A percentile compares a stretch with the other conserved stretches of the same genome.
Conservation (phyloP, 2,113 vertebrate genomes). For the Osmerus eperlanus region DNA sequence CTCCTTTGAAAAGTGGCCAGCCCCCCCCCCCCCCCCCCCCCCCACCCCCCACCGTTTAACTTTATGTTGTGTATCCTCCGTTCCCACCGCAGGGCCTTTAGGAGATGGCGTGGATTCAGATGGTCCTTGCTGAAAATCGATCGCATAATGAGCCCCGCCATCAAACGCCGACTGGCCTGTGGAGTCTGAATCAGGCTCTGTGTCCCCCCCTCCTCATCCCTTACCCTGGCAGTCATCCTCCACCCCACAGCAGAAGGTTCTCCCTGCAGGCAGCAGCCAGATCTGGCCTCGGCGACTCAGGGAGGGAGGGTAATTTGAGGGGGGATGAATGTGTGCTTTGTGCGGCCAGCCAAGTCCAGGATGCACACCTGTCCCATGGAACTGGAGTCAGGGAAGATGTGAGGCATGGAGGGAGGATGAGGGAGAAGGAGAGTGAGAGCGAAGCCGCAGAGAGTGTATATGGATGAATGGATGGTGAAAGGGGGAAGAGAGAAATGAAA, state of each 20-base stretch:
- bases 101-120: constrained; percentile 68
- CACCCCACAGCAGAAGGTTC: constrained; percentile 55
- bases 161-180: constrained; percentile 66
- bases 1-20: background rate
- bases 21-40: too few species aligned
- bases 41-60: background rate
- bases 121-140: constrained; percentile 67
- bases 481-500: background rate
- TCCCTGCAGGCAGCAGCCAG: constrained; percentile 52
- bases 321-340: constrained; percentile 66
- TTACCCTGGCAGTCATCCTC: constrained; percentile 46
- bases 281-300: constrained; percentile 39
- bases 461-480: background rate
- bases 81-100: constrained; percentile 62
- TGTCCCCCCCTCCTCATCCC: constrained; percentile 28
- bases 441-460: too few species aligned
- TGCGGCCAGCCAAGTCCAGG: constrained; percentile 54
- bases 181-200: constrained; percentile 76
- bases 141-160: constrained; percentile 74
- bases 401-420: background rate
- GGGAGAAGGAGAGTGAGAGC: background rate
- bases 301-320: constrained; percentile 38
- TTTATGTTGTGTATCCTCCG: constrained; percentile 66
- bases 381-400: constrained; percentile 36
- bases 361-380: constrained; percentile 73